A percentile compares a stretch with the other conserved stretches of the same genome.
These are phyloP conservation scores for Danio albolineatus DNA, from an alignment of 2,797 vertebrate genomes.

Conservation along the genomic window DNA sequence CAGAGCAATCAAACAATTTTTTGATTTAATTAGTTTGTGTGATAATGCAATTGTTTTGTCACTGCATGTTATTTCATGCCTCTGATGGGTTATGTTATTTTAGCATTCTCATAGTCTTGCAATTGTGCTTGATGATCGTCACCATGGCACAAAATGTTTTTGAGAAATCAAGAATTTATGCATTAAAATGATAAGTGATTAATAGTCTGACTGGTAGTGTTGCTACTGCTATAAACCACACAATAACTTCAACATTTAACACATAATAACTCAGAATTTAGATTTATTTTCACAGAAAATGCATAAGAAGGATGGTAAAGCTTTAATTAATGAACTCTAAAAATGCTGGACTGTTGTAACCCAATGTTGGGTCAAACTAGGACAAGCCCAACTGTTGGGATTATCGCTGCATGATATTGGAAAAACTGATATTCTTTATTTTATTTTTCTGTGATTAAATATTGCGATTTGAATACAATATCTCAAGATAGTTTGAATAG, in stretches of 20 bases:
- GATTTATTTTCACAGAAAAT: neutral
- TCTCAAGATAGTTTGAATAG: too few relatives aligned
- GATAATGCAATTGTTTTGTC: conserved; percentile 1
- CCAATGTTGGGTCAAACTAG: too few relatives aligned
- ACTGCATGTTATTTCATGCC: neutral
- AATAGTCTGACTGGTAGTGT: neutral
- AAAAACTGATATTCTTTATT: too few relatives aligned
- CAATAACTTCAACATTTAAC: neutral
- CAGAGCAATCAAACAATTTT: conserved; percentile 9
- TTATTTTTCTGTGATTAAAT: too few relatives aligned
- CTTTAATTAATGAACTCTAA: too few relatives aligned
- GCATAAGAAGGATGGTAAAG: too few relatives aligned
- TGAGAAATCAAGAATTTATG: neutral
- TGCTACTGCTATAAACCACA: neutral
- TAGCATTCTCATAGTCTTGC: neutral
- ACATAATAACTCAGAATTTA: neutral
- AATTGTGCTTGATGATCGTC: neutral
- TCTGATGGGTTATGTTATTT: neutral
- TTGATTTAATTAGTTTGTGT: conserved; percentile 1
- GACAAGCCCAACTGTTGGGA: too few relatives aligned
- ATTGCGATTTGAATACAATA: too few relatives aligned
- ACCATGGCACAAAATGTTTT: neutral
- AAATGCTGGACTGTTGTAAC: too few relatives aligned
- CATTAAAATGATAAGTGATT: neutral
- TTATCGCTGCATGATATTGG: too few relatives aligned